Conservation (phyloP, 2,797 vertebrate species). For the Galagoides demidoff region DNA sequence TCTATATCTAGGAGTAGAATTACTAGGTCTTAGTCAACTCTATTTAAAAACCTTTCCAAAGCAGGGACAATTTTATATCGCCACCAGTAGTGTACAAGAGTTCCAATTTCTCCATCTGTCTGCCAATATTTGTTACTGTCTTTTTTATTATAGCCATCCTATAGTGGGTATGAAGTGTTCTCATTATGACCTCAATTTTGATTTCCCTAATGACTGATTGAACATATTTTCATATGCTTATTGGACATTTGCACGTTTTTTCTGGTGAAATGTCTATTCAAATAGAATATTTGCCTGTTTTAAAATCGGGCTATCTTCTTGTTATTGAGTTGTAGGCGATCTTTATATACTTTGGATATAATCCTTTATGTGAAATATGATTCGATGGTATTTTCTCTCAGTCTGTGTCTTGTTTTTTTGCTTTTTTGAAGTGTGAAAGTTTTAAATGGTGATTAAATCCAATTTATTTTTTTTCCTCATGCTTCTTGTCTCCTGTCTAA, state of each 20-base stretch:
- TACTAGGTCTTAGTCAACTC: not conserved
- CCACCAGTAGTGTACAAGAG: not conserved
- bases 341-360: not conserved
- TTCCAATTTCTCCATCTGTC: not conserved
- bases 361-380: not conserved
- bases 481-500: not conserved
- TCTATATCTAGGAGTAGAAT: not conserved
- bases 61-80: not conserved
- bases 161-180: not conserved
- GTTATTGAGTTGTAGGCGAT: not conserved
- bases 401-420: not conserved
- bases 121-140: not conserved
- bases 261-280: not conserved
- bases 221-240: not conserved
- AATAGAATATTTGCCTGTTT: not conserved
- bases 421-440: not conserved
- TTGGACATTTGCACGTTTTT: not conserved
- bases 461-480: constrained; percentile 25
- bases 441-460: not conserved
- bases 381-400: not conserved
- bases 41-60: not conserved
- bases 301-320: not conserved
- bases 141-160: not conserved
- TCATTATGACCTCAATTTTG: not conserved
- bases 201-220: not conserved